phyloP scores from a whole-genome alignment of 2,888 invertebrate genomes.

The Stenolophus ochropezus region DNA sequence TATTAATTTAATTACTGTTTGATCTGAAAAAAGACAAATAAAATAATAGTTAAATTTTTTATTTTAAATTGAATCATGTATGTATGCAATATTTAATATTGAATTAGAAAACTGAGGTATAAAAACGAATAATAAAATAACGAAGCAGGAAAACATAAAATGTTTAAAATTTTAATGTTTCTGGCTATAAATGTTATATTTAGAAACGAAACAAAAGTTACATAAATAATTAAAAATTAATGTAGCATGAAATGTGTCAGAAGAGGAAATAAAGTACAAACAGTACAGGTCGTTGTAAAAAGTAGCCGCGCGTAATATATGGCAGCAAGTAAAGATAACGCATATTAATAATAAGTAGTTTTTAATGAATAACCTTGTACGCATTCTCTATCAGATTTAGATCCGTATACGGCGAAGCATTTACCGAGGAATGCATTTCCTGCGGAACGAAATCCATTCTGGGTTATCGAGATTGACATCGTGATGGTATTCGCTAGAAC shows the following conservation, averaged over 20 bases:
- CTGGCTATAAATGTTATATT: background rate
- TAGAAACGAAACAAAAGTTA: background rate
- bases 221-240: background rate
- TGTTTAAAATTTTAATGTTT: background rate
- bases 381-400: conserved; percentile 22
- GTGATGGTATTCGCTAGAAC: conserved; percentile 13
- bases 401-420: conserved; percentile 6
- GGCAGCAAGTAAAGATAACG: background rate
- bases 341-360: conserved; percentile 25
- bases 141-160: background rate
- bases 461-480: conserved; percentile 40
- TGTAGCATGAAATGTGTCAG: background rate
- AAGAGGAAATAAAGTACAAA: background rate
- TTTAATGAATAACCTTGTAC: conserved; percentile 43
- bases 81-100: no score
- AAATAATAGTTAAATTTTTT: no score
- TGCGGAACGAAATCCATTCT: conserved; percentile 27
- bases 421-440: conserved; percentile 40
- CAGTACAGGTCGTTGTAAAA: background rate
- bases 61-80: no score
- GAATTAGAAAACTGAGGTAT: background rate
- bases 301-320: background rate
- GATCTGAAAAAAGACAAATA: no score
- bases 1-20: no score
- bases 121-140: background rate